Evolutionary conservation across 2,113 vertebrate genomes (phyloP).

Genomic region (Jaculus jaculus): DNA sequence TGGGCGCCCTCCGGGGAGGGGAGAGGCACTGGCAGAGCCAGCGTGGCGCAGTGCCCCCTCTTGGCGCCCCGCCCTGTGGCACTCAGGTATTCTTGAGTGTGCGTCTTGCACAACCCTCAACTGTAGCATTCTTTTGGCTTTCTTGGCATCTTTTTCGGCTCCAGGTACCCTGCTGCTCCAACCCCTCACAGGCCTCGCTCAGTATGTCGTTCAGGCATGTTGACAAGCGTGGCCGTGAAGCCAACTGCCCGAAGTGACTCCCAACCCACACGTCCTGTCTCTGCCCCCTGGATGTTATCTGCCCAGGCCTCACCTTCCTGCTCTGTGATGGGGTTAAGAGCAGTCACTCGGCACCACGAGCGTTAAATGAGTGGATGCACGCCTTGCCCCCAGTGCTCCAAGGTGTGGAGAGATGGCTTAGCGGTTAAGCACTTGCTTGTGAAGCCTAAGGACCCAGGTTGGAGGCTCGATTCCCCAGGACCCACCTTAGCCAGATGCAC

Average conservation of each 20-base stretch:
- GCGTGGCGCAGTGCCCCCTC: no score
- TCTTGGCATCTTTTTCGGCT: no score
- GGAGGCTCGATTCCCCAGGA: no score
- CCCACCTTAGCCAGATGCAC: no score
- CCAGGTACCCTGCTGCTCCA: constrained; percentile 65
- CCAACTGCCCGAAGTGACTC: not conserved
- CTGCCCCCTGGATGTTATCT: fast-evolving
- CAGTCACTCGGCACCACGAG: not conserved
- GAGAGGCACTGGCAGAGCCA: constrained; percentile 80
- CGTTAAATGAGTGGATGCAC: fast-evolving
- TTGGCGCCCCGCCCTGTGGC: no score
- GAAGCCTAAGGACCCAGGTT: no score
- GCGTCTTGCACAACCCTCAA: no score
- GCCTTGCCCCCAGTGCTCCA: not conserved
- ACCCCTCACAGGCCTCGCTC: not conserved
- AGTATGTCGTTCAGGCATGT: fast-evolving
- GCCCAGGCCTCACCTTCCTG: not conserved
- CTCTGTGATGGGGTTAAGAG: not conserved
- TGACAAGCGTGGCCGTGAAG: fast-evolving
- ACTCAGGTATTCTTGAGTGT: no score
- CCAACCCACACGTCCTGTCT: no score
- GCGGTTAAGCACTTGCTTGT: no score
- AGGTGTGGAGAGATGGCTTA: no score
- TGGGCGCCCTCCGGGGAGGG: constrained; percentile 72
- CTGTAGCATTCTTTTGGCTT: no score